Base-by-base conservation (phyloP, 2,888 invertebrate species). In the Cantharis rustica region DNA sequence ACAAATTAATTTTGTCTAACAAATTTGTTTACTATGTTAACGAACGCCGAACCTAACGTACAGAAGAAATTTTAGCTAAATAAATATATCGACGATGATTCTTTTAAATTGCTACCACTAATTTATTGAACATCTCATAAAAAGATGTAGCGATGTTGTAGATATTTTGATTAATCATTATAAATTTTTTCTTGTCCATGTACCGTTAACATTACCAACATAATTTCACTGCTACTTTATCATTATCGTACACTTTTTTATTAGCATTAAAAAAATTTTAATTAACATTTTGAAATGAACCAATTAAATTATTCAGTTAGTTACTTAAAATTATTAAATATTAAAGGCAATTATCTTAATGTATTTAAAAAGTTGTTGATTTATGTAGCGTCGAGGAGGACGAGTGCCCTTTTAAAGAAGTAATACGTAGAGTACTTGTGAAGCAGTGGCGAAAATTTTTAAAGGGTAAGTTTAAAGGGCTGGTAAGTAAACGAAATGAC, bases 401-500 rank as follows among this genome's bases (percentile, higher is more conserved):
- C n/a, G 47, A 47, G 47, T 47, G 47, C 47, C 47, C 47, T 47
- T 47, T 47, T 4, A 47, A n/a, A 47, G n/a, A 47, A 13, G n/a
- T 47, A 47, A 47, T 47, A 47, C 47, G n/a, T n/a, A n/a, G 31
- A 31, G 47, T 47, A 47, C 47, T 47, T 31, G n/a, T 47, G n/a
- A 47, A 47, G 47, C n/a, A 47, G 47, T 47, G n/a, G 47, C 47
- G 47, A 47, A 47, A 47, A 47, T 47, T 47, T 47, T 47, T 47
- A 47, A 47, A 20, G 16, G 64, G 72, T 47, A 72, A 66, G 47
- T 20, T 72, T 72, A 23, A 64, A 64, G 17, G 16, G 64, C 10
- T 16, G 23, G 17, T 20, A 71, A 71, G 31, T 71, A 23, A 73
- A 63, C 20, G 61, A 73, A 73, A 73, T 73, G 26, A 69, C 69